Evolutionary conservation across 2,888 invertebrate species (phyloP).

Genomic region (Phaonia tiefii): DNA sequence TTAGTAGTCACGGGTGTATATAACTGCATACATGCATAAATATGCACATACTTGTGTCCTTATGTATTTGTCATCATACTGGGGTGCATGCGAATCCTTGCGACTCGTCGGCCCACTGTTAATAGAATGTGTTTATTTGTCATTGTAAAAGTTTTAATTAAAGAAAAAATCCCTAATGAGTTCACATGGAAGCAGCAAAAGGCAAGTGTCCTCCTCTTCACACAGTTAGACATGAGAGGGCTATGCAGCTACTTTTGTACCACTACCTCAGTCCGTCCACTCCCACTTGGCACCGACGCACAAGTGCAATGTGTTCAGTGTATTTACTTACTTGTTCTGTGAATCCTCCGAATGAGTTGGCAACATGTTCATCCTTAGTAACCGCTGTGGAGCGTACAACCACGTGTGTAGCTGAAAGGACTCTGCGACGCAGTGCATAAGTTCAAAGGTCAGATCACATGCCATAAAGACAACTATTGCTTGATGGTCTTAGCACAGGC

Average conservation of each 20-base stretch:
- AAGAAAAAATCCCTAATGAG: slow-evolving; percentile 72
- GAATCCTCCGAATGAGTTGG: not conserved
- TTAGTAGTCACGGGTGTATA: no score
- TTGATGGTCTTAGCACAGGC: slow-evolving; percentile 5
- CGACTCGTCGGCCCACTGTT: no score
- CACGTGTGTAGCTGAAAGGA: not conserved
- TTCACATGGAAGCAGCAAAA: slow-evolving; percentile 66
- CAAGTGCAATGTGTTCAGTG: not conserved
- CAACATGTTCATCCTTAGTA: not conserved
- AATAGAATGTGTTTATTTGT: slow-evolving; percentile 53
- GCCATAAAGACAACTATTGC: slow-evolving; percentile 37
- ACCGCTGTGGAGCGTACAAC: not conserved
- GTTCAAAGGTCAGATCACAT: slow-evolving; percentile 54
- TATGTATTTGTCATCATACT: no score
- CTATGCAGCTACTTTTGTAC: slow-evolving; percentile 13
- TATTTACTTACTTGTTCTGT: slow-evolving; percentile 9
- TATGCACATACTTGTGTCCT: no score
- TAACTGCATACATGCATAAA: no score
- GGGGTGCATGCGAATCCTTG: no score
- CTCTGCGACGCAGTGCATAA: not conserved
- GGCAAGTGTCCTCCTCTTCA: slow-evolving; percentile 9
- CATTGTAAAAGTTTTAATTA: slow-evolving; percentile 73
- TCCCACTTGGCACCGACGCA: not conserved
- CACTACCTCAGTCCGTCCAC: not conserved
- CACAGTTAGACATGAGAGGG: not conserved